Conservation (phyloP, 1,140 invertebrate genomes). For the Radopholus similis region DNA sequence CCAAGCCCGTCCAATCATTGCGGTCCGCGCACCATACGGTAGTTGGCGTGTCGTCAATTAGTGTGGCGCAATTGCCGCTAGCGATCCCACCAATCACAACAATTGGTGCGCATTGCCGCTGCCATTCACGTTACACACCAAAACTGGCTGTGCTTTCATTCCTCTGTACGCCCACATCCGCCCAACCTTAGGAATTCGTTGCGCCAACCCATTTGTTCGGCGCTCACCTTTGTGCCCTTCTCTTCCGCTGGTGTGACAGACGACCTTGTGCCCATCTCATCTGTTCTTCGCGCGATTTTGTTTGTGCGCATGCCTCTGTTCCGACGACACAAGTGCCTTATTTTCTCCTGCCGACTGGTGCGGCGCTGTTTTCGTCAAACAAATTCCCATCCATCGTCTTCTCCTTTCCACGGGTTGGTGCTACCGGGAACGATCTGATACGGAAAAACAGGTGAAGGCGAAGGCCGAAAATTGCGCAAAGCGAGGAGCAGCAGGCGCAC, state of each 20-base stretch:
- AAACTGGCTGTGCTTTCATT: too few relatives aligned
- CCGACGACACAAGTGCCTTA: slow-evolving; percentile 3
- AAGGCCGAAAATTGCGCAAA: slow-evolving; percentile 22
- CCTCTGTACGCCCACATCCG: too few relatives aligned
- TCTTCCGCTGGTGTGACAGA: not conserved
- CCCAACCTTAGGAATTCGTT: too few relatives aligned
- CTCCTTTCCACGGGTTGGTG: slow-evolving; percentile 4
- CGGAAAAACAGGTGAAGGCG: not conserved
- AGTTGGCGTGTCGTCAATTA: too few relatives aligned
- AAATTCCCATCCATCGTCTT: not conserved
- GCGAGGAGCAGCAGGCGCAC: not conserved
- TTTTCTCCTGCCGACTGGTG: slow-evolving; percentile 1
- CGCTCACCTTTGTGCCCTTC: not conserved
- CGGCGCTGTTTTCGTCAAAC: not conserved
- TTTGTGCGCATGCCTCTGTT: slow-evolving; percentile 7
- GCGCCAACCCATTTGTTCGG: not conserved
- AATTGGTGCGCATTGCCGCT: too few relatives aligned
- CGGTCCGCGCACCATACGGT: too few relatives aligned
- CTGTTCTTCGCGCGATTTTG: not conserved
- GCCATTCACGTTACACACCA: too few relatives aligned
- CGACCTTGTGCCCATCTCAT: not conserved
- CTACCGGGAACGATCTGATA: slow-evolving; percentile 21
- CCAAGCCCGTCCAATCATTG: too few relatives aligned
- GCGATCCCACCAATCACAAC: too few relatives aligned
- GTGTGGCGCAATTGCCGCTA: too few relatives aligned